These are phyloP conservation scores for Hesperophylax magnus DNA, from an alignment of 1,140 invertebrate genomes.

Conservation along the genomic window DNA sequence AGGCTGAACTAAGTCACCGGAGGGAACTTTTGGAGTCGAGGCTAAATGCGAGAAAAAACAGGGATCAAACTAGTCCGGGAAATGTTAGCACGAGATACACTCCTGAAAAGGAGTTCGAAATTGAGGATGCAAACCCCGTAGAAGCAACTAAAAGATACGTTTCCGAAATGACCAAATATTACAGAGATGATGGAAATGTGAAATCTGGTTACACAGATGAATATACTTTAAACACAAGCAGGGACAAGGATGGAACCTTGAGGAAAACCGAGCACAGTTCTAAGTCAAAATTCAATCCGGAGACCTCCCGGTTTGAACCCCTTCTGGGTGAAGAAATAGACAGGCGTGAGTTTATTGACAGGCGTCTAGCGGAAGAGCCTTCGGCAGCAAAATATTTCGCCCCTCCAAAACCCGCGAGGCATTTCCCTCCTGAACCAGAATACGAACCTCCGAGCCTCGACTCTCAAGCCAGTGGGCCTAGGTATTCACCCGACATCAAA, in stretches of 20 bases:
- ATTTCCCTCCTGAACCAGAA: slow-evolving; percentile 71
- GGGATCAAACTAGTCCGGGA: slow-evolving; percentile 63
- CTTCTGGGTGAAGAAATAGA: slow-evolving; percentile 70
- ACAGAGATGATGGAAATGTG: slow-evolving; percentile 62
- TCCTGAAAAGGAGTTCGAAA: slow-evolving; percentile 64
- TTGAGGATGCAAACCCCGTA: slow-evolving; percentile 69
- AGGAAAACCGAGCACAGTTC: slow-evolving; percentile 42
- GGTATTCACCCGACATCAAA: slow-evolving; percentile 73
- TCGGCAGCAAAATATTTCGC: slow-evolving; percentile 52
- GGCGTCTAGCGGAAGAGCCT: slow-evolving; percentile 59
- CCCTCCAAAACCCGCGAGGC: slow-evolving; percentile 57
- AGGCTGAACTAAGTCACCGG: slow-evolving; percentile 78
- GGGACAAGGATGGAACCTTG: slow-evolving; percentile 48
- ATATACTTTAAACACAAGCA: slow-evolving; percentile 64
- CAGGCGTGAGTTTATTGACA: slow-evolving; percentile 70
- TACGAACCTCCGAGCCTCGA: slow-evolving; percentile 77
- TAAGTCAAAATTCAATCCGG: slow-evolving; percentile 51
- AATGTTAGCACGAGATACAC: slow-evolving; percentile 65
- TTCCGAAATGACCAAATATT: slow-evolving; percentile 69
- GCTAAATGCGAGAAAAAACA: slow-evolving; percentile 73
- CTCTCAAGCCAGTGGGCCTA: slow-evolving; percentile 72
- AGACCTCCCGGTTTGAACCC: slow-evolving; percentile 60
- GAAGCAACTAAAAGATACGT: slow-evolving; percentile 70
- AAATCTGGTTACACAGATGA: slow-evolving; percentile 62
- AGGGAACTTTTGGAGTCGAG: slow-evolving; percentile 82